These are phyloP conservation scores for Psittacus erithacus DNA, from an alignment of 2,113 vertebrate species.

Conservation along the genomic window DNA sequence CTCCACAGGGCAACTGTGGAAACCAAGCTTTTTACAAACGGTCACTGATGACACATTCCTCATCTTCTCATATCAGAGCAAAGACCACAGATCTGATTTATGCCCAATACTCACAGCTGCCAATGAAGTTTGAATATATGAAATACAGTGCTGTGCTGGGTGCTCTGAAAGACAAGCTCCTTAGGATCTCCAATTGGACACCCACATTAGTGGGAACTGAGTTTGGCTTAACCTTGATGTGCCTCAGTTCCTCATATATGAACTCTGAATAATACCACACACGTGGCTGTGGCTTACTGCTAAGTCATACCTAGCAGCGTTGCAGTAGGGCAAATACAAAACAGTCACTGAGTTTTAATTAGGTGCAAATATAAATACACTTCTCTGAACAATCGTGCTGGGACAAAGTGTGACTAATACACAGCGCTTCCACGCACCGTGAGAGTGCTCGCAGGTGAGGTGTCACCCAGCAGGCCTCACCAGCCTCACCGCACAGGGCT, in stretches of 20 bases:
- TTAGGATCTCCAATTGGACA: neutral
- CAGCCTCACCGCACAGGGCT: neutral
- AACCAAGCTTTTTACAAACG: neutral
- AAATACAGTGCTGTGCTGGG: neutral
- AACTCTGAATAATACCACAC: neutral
- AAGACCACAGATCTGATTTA: neutral
- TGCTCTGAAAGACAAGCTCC: neutral
- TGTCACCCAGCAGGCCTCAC: neutral
- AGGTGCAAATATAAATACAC: neutral
- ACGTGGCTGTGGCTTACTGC: neutral
- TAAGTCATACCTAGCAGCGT: neutral
- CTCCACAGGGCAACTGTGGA: neutral
- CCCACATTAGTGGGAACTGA: neutral
- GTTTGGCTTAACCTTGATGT: neutral
- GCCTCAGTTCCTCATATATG: neutral
- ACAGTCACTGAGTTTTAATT: neutral
- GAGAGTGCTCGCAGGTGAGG: neutral
- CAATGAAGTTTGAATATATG: neutral
- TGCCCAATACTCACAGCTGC: neutral
- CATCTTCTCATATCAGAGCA: fast-evolving
- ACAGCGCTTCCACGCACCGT: neutral
- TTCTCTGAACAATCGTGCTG: neutral
- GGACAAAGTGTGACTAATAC: neutral
- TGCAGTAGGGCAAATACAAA: neutral
- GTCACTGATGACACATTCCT: neutral